Evolutionary conservation across 2,113 vertebrate genomes (phyloP).

Genomic region (Apaloderma vittatum): DNA sequence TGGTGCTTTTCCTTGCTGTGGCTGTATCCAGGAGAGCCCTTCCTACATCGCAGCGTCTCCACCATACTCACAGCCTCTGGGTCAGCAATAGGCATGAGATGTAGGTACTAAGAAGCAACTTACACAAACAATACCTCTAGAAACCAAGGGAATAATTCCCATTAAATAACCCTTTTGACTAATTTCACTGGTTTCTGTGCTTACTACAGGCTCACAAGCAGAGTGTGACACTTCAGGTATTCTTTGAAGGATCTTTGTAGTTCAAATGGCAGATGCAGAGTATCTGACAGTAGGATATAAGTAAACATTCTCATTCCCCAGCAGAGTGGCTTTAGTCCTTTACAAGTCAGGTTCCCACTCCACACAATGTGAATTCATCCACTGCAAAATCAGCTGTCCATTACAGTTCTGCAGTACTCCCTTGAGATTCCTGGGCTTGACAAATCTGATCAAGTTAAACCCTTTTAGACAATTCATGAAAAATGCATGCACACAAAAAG

Average conservation of each 20-base stretch:
- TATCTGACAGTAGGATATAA: not conserved
- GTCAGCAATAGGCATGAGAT: accelerated
- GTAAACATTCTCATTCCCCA: not conserved
- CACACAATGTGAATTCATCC: not conserved
- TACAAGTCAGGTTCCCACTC: not conserved
- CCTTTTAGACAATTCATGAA: not conserved
- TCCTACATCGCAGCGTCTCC: not conserved
- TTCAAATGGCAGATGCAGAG: not conserved
- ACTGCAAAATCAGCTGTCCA: not conserved
- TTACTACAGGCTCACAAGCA: not conserved
- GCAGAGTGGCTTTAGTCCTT: not conserved
- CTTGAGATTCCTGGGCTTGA: not conserved
- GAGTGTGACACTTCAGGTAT: not conserved
- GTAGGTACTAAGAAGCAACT: not conserved
- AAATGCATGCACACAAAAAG: not conserved
- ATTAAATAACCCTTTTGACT: not conserved
- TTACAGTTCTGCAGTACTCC: not conserved
- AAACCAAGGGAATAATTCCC: not conserved
- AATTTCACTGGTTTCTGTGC: not conserved
- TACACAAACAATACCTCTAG: not conserved
- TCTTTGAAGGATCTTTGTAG: not conserved
- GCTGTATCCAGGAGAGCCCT: not conserved
- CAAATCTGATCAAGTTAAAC: not conserved
- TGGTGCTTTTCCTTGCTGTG: not conserved
- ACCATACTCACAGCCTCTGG: not conserved